Conservation (phyloP, 2,888 invertebrate species). For the Nowickia ferox region DNA sequence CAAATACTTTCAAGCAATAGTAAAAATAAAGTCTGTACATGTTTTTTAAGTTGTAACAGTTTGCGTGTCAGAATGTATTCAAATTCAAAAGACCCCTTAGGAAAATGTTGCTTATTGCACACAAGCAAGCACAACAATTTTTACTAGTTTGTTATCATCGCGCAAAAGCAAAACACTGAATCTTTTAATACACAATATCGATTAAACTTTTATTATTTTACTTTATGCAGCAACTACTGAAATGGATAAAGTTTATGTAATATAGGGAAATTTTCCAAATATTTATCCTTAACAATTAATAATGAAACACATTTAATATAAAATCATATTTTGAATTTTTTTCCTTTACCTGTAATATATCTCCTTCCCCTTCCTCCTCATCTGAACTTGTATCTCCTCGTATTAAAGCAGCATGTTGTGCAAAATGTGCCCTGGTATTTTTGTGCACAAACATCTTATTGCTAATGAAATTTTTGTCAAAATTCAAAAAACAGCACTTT, state of each 20-base stretch:
- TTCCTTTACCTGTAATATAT: slow-evolving; percentile 81
- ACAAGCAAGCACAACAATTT: background rate
- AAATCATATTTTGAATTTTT: background rate
- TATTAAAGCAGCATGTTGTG: slow-evolving; percentile 82
- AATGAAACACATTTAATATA: background rate
- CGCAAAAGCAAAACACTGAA: background rate
- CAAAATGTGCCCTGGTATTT: slow-evolving; percentile 78
- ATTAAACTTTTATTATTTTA: slow-evolving; percentile 46
- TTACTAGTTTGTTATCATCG: background rate
- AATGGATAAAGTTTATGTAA: slow-evolving; percentile 39
- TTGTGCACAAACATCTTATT: slow-evolving; percentile 85
- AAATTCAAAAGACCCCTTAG: background rate
- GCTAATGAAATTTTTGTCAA: slow-evolving; percentile 20
- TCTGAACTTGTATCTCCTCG: slow-evolving; percentile 85
- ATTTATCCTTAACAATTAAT: background rate
- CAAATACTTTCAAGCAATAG: background rate
- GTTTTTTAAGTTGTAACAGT: background rate
- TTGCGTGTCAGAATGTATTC: slow-evolving; percentile 18
- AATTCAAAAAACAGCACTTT: slow-evolving; percentile 56
- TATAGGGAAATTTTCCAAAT: slow-evolving; percentile 9
- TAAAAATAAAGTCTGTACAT: background rate
- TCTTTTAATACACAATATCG: slow-evolving; percentile 26
- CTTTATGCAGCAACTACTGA: slow-evolving; percentile 28
- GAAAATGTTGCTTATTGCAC: background rate
- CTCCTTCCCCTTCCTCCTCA: slow-evolving; percentile 85